These are phyloP conservation scores for Sarcophaga subvicina DNA, from an alignment of 2,888 invertebrate species.

Conservation along the genomic window DNA sequence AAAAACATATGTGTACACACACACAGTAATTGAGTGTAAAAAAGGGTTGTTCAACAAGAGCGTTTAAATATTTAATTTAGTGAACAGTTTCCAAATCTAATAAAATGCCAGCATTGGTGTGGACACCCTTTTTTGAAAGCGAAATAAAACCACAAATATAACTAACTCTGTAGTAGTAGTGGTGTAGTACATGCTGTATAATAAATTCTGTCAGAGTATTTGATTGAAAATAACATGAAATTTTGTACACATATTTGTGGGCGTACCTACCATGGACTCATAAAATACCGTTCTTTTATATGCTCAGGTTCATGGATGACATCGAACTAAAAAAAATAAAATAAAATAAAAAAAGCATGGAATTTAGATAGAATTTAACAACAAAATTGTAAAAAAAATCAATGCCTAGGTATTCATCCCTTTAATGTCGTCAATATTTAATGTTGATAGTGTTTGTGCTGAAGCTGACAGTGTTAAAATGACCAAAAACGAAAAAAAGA, in stretches of 20 bases:
- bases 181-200: constrained; percentile 13
- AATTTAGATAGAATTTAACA: constrained; percentile 17
- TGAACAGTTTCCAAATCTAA: not conserved
- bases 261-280: not conserved
- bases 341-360: not conserved
- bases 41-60: not conserved
- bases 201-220: constrained; percentile 45
- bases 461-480: constrained; percentile 46
- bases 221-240: constrained; percentile 55
- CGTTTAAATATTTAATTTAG: not conserved
- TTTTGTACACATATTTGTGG: constrained; percentile 43
- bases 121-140: not conserved
- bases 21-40: not conserved
- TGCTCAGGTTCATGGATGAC: not conserved
- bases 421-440: constrained; percentile 38
- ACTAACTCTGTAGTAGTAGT: not conserved
- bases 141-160: not conserved
- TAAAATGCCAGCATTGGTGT: not conserved
- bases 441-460: constrained; percentile 6
- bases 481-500: constrained; percentile 1
- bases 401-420: not conserved
- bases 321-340: not conserved
- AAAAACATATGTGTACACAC: not conserved
- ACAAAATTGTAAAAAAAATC: constrained; percentile 40
- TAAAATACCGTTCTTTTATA: not conserved